Percentiles rank a stretch among this genome's conserved stretches.
Conservation (phyloP, 1,140 invertebrate genomes). For the Drosophila yakuba region DNA sequence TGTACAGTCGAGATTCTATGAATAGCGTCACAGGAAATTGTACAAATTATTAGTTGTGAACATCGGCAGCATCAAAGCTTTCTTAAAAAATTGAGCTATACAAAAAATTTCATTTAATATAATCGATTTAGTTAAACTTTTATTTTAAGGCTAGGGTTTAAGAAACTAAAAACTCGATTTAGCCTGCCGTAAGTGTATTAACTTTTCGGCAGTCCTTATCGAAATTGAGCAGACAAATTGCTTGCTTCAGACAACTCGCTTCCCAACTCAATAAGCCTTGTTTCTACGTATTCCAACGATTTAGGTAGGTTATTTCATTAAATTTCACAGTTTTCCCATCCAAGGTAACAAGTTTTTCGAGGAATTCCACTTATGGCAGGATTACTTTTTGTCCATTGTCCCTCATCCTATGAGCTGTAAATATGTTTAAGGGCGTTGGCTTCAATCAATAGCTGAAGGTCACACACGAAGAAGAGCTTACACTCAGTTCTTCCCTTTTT, state of each 20-base stretch:
- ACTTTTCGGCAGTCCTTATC: conserved; percentile 3
- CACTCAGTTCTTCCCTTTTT: neutral
- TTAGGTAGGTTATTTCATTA: conserved; percentile 28
- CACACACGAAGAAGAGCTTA: conserved; percentile 20
- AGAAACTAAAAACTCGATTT: neutral
- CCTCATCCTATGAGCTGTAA: neutral
- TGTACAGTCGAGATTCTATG: conserved; percentile 13
- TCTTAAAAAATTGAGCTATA: too few relatives aligned
- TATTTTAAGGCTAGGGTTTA: too few relatives aligned
- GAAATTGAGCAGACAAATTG: conserved; percentile 42
- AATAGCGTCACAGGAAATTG: neutral
- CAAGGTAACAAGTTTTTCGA: conserved; percentile 27
- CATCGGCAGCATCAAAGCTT: too few relatives aligned
- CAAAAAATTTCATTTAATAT: too few relatives aligned
- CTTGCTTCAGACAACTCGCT: conserved; percentile 33
- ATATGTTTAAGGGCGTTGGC: conserved; percentile 62
- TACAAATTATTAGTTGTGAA: too few relatives aligned
- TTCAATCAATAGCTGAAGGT: conserved; percentile 77
- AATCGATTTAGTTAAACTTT: too few relatives aligned
- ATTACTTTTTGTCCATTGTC: conserved; percentile 5
- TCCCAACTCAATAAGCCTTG: conserved; percentile 10
- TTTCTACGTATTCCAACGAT: conserved; percentile 12
- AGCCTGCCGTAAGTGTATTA: neutral
- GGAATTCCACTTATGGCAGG: neutral
- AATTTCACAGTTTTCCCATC: conserved; percentile 21